These are phyloP conservation scores for Episyrphus balteatus DNA, from an alignment of 1,140 invertebrate genomes.

Conservation along the genomic window DNA sequence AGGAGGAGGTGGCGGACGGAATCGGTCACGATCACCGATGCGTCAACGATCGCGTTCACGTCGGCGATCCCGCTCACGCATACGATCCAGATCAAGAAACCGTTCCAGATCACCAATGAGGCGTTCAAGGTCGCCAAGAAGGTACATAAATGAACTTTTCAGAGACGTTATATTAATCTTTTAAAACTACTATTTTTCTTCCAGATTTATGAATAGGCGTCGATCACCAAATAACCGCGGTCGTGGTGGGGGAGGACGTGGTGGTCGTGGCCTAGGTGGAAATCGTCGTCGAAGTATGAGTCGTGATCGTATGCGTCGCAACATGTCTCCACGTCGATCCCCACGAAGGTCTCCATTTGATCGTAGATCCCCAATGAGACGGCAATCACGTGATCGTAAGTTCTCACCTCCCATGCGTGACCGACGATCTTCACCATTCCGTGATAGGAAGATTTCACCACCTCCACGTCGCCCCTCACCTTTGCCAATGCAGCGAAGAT, in stretches of 20 bases:
- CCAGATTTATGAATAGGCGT: slow-evolving; percentile 25
- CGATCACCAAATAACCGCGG: slow-evolving; percentile 24
- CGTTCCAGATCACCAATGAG: slow-evolving; percentile 31
- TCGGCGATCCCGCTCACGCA: slow-evolving; percentile 11
- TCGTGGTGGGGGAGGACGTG: slow-evolving; percentile 18
- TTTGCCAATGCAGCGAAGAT: slow-evolving; percentile 1
- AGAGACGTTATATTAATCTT: not conserved
- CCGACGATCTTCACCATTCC: slow-evolving; percentile 19
- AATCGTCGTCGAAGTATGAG: not conserved
- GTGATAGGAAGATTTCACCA: not conserved
- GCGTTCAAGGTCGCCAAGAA: slow-evolving; percentile 28
- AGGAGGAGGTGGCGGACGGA: slow-evolving; percentile 20
- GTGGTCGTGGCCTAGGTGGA: slow-evolving; percentile 8
- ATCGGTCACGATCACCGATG: slow-evolving; percentile 13
- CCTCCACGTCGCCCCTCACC: not conserved
- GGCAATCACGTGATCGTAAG: slow-evolving; percentile 13
- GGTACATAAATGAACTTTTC: slow-evolving; percentile 13
- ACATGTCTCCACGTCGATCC: slow-evolving; percentile 9
- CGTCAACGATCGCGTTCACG: slow-evolving; percentile 26
- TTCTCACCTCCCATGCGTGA: slow-evolving; percentile 19
- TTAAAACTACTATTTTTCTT: not conserved
- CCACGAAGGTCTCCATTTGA: slow-evolving; percentile 25
- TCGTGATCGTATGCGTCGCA: slow-evolving; percentile 12
- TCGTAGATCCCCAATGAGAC: slow-evolving; percentile 18
- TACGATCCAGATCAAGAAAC: slow-evolving; percentile 27